Evolutionary conservation across 1,140 invertebrate genomes (phyloP).

Genomic region (Papilio machaon): DNA sequence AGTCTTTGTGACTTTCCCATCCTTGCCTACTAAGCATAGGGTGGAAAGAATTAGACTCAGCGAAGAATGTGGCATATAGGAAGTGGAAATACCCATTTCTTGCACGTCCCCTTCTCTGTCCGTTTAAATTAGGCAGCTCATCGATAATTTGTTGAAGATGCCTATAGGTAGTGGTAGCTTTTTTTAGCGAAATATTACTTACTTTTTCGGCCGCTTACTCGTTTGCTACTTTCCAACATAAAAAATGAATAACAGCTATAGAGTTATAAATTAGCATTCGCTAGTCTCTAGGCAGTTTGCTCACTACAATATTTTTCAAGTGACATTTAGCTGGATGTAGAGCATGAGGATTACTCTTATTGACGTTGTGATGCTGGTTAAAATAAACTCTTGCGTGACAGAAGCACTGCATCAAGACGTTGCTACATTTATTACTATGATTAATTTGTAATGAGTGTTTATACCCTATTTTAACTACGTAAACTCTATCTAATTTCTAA

Average conservation of each 20-base stretch:
- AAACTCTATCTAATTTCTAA: neutral
- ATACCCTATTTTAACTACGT: neutral
- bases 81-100: no score
- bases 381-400: neutral
- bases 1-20: no score
- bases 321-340: constrained; percentile 20
- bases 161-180: no score
- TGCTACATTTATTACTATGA: neutral
- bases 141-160: no score
- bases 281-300: neutral
- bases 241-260: constrained; percentile 41
- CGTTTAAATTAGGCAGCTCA: no score
- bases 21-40: no score
- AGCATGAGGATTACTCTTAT: constrained; percentile 9
- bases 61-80: no score
- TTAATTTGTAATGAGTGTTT: neutral
- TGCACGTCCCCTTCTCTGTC: no score
- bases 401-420: neutral
- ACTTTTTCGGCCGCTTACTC: no score
- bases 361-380: neutral
- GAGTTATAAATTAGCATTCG: constrained; percentile 49
- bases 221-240: no score
- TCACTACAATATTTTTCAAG: neutral
- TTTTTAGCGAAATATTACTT: no score
- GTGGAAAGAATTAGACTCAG: no score